Conservation (phyloP, 2,797 vertebrate genomes). For the Melanotaenia boesemani region DNA sequence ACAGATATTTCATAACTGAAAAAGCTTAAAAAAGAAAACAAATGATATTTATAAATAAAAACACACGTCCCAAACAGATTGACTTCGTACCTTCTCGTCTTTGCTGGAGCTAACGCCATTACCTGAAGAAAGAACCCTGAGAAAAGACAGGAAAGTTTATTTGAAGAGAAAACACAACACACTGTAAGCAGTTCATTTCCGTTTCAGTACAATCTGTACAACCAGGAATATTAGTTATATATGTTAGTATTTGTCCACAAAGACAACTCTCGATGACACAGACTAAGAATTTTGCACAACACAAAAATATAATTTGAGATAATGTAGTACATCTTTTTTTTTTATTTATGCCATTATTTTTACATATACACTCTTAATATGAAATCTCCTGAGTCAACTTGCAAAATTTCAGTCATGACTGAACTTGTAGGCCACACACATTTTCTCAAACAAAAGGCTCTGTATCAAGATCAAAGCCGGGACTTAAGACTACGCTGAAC, state of each 20-base stretch:
- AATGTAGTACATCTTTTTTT: no score
- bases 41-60: neutral
- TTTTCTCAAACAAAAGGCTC: constrained; percentile 30
- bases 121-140: constrained; percentile 69
- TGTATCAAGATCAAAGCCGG: constrained; percentile 11
- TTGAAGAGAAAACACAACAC: neutral
- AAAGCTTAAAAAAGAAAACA: neutral
- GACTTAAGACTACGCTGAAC: constrained; percentile 17
- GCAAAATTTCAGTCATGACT: constrained; percentile 13
- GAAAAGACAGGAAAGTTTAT: constrained; percentile 27
- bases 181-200: neutral
- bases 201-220: neutral
- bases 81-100: constrained; percentile 80
- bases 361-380: neutral
- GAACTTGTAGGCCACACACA: constrained; percentile 48
- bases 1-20: neutral
- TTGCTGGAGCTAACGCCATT: constrained; percentile 83
- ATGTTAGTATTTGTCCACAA: neutral
- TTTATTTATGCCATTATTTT: neutral
- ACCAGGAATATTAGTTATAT: no score
- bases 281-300: neutral
- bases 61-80: neutral
- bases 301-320: neutral
- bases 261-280: no score
- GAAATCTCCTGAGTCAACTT: neutral